These are phyloP conservation scores for Maniola hyperantus DNA, from an alignment of 2,888 invertebrate genomes.

Conservation along the genomic window DNA sequence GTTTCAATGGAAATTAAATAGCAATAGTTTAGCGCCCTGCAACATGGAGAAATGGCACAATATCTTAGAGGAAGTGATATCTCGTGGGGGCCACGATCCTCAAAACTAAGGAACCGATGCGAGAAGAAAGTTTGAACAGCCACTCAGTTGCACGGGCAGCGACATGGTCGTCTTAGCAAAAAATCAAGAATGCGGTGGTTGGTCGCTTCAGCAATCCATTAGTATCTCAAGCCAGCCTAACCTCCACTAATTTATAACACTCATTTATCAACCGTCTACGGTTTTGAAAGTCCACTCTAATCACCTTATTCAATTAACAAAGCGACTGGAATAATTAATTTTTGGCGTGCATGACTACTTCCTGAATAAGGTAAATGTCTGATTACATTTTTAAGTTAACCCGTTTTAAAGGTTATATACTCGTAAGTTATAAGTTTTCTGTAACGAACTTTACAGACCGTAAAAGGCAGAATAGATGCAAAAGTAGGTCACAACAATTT, in stretches of 20 bases:
- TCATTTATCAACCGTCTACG: slow-evolving; percentile 45
- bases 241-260: slow-evolving; percentile 33
- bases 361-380: slow-evolving; percentile 15
- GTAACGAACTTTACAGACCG: neutral
- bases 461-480: slow-evolving; percentile 7
- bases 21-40: too few species aligned
- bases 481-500: slow-evolving; percentile 11
- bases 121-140: too few species aligned
- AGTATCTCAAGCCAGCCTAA: slow-evolving; percentile 8
- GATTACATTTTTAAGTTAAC: slow-evolving; percentile 14
- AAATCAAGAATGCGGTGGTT: neutral
- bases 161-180: too few species aligned
- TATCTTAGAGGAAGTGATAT: too few species aligned
- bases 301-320: slow-evolving; percentile 42
- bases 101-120: too few species aligned
- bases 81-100: too few species aligned
- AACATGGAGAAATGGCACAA: too few species aligned
- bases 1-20: too few species aligned
- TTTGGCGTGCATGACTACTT: slow-evolving; percentile 17
- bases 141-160: too few species aligned
- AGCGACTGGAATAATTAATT: slow-evolving; percentile 35
- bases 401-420: neutral
- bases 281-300: slow-evolving; percentile 42
- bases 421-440: slow-evolving; percentile 2
- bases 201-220: neutral